Evolutionary conservation across 37 sponge, comb jelly and placozoan genomes (phyloP), one percentile per base, ranked within the genome.

Genomic region (Sycon ciliatum): DNA sequence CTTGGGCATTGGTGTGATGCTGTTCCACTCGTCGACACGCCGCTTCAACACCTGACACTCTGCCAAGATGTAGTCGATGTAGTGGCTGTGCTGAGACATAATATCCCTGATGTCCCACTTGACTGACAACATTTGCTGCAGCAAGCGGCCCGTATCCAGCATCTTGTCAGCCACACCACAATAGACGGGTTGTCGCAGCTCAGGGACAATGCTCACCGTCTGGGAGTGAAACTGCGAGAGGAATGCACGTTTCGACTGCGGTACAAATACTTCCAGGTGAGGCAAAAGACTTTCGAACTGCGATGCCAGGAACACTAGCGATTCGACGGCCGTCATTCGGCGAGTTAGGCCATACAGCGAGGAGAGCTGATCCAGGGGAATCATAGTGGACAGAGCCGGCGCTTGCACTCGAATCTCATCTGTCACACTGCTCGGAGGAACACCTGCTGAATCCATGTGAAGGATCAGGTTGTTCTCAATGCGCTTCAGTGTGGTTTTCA

Each of bases 91-190:
- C 33, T 90, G 87, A 53, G 88, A 87, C 80, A 76, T 83, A 35
- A 94, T 85, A 0, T 94, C 95, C 67, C 79, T 81, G 36, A 90
- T 78, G 36, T 86, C 95, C 91, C 91, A 94, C 33, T 84, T 89
- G 4, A 94, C 95, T 53, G 55, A 36, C 0, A 36, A 38, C 95
- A 94, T 94, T 2, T 20, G 23, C 18, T 46, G 77, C 31, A 86
- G 36, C 29, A 94, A 74, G 85, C 79, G 80, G 20, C 78, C 87
- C 54, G 6, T 63, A 16, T 70, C 42, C 1, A 86, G 56, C 20
- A 72, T 67, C 37, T 69, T 80, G 2, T 74, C 34, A 18, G 86
- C 77, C 54, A 91, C 62, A 32, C 76, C 74, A 65, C 33, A 35
- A 37, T 91, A 91, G 1, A 84, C 82, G 24, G 92, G 92, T 38